phyloP scores from a whole-genome alignment of 2,797 vertebrate genomes.

The Remorina albescens region DNA sequence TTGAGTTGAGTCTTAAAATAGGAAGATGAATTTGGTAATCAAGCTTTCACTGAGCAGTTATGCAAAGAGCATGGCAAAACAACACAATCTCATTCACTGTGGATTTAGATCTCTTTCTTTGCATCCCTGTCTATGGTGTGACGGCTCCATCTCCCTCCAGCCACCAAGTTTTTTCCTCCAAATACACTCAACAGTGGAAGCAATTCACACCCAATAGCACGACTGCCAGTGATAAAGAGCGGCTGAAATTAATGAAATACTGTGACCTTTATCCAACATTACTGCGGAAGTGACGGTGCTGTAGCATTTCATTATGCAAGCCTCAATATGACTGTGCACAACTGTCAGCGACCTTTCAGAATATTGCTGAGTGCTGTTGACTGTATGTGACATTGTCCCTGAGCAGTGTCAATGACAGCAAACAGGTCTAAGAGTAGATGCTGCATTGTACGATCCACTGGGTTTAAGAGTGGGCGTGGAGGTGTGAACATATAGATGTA shows the following conservation, averaged over 20 bases:
- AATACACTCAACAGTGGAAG: conserved; percentile 26
- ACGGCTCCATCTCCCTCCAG: conserved; percentile 20
- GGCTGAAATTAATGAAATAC: conserved; percentile 66
- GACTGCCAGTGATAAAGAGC: conserved; percentile 39
- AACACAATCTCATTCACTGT: neutral
- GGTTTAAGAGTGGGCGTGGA: conserved; percentile 13
- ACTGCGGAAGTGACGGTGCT: conserved; percentile 46
- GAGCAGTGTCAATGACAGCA: conserved; percentile 42
- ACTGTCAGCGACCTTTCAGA: conserved; percentile 38
- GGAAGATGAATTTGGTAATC: conserved; percentile 9
- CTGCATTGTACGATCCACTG: conserved; percentile 43
- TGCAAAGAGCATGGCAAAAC: neutral
- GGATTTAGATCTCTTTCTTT: conserved; percentile 8
- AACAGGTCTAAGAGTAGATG: conserved; percentile 26
- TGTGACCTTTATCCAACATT: conserved; percentile 69
- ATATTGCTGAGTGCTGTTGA: conserved; percentile 50
- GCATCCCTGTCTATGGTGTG: neutral
- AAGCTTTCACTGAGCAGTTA: neutral
- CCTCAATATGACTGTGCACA: conserved; percentile 31
- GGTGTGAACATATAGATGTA: conserved; percentile 3
- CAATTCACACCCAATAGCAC: conserved; percentile 50
- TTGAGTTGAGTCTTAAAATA: neutral
- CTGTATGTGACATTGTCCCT: conserved; percentile 46
- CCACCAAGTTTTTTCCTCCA: neutral
- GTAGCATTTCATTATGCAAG: conserved; percentile 39